A percentile compares a stretch with the other conserved stretches of the same genome.
Evolutionary conservation across 2,888 invertebrate genomes (phyloP).

Genomic region (Cyclophora albipunctata): DNA sequence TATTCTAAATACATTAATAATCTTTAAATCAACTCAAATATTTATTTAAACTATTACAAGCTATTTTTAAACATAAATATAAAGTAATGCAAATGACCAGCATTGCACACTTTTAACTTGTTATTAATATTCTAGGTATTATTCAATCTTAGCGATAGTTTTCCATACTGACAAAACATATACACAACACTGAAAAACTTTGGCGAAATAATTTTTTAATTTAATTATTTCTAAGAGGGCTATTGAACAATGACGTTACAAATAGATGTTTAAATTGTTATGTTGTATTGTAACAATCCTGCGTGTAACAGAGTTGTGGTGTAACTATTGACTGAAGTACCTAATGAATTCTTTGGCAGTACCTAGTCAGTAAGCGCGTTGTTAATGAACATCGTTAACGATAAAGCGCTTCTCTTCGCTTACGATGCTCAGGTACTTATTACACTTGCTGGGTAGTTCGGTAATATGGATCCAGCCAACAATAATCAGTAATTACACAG

Average conservation of each 20-base stretch:
- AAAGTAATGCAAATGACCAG: constrained; percentile 73
- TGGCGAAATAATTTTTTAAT: constrained; percentile 36
- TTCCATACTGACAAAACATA: constrained; percentile 60
- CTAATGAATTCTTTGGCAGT: no score
- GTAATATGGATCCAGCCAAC: no score
- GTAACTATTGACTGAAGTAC: no score
- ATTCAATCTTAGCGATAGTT: constrained; percentile 69
- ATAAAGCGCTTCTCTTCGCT: not conserved
- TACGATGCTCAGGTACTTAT: no score
- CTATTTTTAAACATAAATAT: constrained; percentile 73
- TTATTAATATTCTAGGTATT: constrained; percentile 67
- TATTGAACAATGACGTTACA: constrained; percentile 26
- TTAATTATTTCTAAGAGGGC: constrained; percentile 31
- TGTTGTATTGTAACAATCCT: not conserved
- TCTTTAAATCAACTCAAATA: constrained; percentile 74
- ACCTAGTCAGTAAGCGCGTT: no score
- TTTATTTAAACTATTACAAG: constrained; percentile 75
- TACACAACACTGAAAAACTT: constrained; percentile 56
- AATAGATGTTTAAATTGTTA: not conserved
- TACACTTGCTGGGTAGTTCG: no score
- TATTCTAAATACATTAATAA: constrained; percentile 77
- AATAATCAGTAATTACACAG: no score
- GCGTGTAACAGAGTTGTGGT: no score
- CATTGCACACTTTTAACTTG: constrained; percentile 71
- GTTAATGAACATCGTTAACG: constrained; percentile 1